These are phyloP conservation scores for Drosophila mimica DNA, from an alignment of 2,888 invertebrate species.

Conservation along the genomic window DNA sequence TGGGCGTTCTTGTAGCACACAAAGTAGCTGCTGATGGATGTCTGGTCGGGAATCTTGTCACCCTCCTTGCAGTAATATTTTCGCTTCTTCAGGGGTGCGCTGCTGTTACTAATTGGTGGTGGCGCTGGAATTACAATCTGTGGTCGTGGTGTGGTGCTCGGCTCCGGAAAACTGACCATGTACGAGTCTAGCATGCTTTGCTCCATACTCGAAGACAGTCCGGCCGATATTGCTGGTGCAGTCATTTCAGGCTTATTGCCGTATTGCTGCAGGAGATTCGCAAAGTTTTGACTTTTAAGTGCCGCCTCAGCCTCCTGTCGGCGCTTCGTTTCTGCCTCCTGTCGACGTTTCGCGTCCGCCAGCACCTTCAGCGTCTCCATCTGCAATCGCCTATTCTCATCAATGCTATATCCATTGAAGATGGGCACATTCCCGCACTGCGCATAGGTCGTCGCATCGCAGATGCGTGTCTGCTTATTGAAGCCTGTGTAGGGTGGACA, in stretches of 20 bases:
- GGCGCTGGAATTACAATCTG: conserved; percentile 21
- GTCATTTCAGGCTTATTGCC: conserved; percentile 28
- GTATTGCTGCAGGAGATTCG: conserved; percentile 77
- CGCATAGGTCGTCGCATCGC: conserved; percentile 84
- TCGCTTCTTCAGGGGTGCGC: conserved; percentile 69
- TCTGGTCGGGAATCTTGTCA: conserved; percentile 85
- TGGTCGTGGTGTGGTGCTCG: conserved; percentile 41
- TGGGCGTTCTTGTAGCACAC: conserved; percentile 85
- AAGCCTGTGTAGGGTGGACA: conserved; percentile 86
- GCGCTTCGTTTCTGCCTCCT: conserved; percentile 77
- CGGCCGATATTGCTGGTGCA: neutral
- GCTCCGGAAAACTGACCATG: conserved; percentile 46
- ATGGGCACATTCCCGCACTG: conserved; percentile 79
- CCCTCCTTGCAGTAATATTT: conserved; percentile 85
- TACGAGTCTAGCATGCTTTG: conserved; percentile 66
- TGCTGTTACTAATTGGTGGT: conserved; percentile 16
- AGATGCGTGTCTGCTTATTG: conserved; percentile 85
- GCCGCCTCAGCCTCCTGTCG: conserved; percentile 72
- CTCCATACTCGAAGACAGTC: conserved; percentile 55
- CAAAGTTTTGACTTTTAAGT: conserved; percentile 80
- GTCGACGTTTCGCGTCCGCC: conserved; percentile 81
- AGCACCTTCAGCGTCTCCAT: conserved; percentile 82
- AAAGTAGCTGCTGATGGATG: conserved; percentile 85
- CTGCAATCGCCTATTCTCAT: conserved; percentile 81
- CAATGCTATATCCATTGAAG: conserved; percentile 71